Conservation (phyloP, 1,140 invertebrate genomes). For the Dinoponera quadriceps region DNA sequence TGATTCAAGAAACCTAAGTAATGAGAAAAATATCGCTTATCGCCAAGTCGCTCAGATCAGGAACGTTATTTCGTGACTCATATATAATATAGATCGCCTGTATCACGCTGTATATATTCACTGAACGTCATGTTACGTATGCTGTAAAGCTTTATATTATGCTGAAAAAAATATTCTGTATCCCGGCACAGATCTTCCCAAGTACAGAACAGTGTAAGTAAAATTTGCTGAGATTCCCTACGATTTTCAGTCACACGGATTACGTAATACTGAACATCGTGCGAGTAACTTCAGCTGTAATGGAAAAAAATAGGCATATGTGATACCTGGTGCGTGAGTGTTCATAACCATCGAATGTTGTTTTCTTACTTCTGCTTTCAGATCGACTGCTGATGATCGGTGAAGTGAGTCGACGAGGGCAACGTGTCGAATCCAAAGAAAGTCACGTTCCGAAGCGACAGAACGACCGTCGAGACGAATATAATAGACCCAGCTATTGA, state of each 20-base stretch:
- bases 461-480: background rate
- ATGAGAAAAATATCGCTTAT: background rate
- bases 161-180: too few relatives aligned
- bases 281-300: background rate
- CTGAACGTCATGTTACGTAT: too few relatives aligned
- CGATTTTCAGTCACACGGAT: too few relatives aligned
- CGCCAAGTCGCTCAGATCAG: too few relatives aligned
- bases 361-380: constrained; percentile 59
- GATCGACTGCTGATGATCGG: constrained; percentile 54
- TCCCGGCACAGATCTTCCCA: too few relatives aligned
- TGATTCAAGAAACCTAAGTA: background rate
- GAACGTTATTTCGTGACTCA: too few relatives aligned
- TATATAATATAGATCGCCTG: too few relatives aligned
- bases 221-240: too few relatives aligned
- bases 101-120: too few relatives aligned
- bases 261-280: background rate
- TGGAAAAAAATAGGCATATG: background rate
- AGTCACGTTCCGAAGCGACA: constrained; percentile 37
- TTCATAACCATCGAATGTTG: background rate
- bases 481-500: constrained; percentile 12
- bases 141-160: too few relatives aligned
- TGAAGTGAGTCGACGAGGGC: constrained; percentile 55
- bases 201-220: too few relatives aligned
- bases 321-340: background rate
- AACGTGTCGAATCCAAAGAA: constrained; percentile 69